These are phyloP conservation scores for Drosophila bipectinata DNA, from an alignment of 1,140 invertebrate genomes.

Conservation along the genomic window DNA sequence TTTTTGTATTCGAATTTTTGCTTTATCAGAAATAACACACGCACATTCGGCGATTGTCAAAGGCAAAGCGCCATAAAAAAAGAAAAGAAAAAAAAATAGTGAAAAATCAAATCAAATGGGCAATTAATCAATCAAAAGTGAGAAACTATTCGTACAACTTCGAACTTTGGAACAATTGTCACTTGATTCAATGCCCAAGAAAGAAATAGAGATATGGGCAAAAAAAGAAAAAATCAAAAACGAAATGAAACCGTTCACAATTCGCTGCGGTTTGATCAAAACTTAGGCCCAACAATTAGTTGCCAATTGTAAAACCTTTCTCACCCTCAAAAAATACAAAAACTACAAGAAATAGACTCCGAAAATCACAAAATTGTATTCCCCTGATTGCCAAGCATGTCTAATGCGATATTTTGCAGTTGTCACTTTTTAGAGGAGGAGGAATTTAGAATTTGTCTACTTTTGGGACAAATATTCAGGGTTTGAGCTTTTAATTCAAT, in stretches of 20 bases:
- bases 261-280: slow-evolving; percentile 45
- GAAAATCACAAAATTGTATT: slow-evolving; percentile 6
- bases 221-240: slow-evolving; percentile 7
- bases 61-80: slow-evolving; percentile 8
- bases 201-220: slow-evolving; percentile 13
- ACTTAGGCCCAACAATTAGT: slow-evolving; percentile 50
- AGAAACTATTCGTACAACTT: slow-evolving; percentile 43
- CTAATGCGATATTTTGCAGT: slow-evolving; percentile 52
- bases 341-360: background rate
- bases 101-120: slow-evolving; percentile 60
- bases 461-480: background rate
- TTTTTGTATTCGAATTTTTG: slow-evolving; percentile 7
- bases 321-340: slow-evolving; percentile 1
- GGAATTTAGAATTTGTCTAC: background rate
- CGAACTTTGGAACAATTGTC: slow-evolving; percentile 59
- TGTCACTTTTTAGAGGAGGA: background rate
- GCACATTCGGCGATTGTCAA: slow-evolving; percentile 37
- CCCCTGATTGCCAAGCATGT: slow-evolving; percentile 62
- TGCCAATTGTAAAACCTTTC: slow-evolving; percentile 37
- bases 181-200: slow-evolving; percentile 62
- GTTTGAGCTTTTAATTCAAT: too few species aligned
- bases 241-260: slow-evolving; percentile 33
- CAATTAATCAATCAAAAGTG: slow-evolving; percentile 74
- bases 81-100: slow-evolving; percentile 37
- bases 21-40: slow-evolving; percentile 24